These are phyloP conservation scores for Acanthococcus lagerstroemiae DNA, from an alignment of 2,888 invertebrate genomes.

Conservation along the genomic window DNA sequence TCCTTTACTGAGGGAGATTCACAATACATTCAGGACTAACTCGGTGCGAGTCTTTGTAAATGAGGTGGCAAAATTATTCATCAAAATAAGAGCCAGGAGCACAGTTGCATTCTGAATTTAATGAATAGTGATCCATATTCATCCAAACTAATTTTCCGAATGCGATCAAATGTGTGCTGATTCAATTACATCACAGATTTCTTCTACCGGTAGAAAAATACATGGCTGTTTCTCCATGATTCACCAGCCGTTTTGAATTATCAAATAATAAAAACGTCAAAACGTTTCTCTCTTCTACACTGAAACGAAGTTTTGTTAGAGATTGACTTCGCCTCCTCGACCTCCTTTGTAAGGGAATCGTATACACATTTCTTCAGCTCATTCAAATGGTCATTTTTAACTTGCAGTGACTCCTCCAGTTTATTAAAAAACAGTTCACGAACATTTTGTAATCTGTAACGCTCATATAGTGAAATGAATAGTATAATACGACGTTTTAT, in stretches of 20 bases:
- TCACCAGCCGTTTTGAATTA: not conserved
- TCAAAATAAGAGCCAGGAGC: no score
- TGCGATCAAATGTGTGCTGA: conserved; percentile 30
- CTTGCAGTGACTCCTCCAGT: not conserved
- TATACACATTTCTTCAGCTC: not conserved
- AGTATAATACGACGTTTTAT: no score
- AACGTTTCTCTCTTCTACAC: conserved; percentile 16
- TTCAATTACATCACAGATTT: conserved; percentile 31
- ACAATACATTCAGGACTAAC: no score
- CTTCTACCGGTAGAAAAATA: conserved; percentile 33
- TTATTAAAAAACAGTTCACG: not conserved
- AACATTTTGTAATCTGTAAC: no score
- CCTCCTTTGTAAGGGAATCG: not conserved
- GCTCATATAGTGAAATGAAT: no score
- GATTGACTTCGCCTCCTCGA: not conserved
- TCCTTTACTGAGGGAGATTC: no score
- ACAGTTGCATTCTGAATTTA: no score
- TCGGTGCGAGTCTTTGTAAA: no score
- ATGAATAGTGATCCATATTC: no score
- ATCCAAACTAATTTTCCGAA: no score
- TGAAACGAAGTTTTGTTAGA: conserved; percentile 8
- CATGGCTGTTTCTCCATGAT: not conserved
- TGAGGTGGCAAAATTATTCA: no score
- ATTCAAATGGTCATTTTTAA: not conserved
- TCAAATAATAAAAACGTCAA: conserved; percentile 5